phyloP scores from a whole-genome alignment of 92 coral and sea anemone genomes.

The Bergia puertoricense region DNA sequence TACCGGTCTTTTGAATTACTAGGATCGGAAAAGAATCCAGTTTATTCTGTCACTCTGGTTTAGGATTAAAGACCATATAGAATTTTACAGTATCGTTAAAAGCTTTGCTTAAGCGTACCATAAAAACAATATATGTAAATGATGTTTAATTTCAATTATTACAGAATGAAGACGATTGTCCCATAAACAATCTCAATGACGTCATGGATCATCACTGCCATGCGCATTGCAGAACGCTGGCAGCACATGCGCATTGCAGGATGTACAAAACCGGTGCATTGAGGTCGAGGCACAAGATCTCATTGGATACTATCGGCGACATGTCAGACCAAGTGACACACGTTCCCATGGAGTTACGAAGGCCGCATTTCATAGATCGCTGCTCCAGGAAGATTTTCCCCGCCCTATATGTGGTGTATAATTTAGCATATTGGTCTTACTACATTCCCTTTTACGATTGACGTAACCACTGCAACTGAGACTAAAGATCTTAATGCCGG shows the following conservation, averaged over 20 bases:
- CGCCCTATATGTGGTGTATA: constrained; percentile 67
- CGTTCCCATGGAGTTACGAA: constrained; percentile 36
- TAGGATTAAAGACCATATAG: too few relatives aligned
- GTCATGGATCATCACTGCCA: constrained; percentile 62
- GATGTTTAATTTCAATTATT: neutral
- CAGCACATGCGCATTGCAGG: constrained; percentile 35
- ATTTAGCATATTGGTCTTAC: constrained; percentile 84
- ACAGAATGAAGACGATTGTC: constrained; percentile 31
- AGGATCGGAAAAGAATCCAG: too few relatives aligned
- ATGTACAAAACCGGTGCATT: neutral
- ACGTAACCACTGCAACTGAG: neutral
- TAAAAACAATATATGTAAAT: too few relatives aligned
- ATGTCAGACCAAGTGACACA: constrained; percentile 3
- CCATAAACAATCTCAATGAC: constrained; percentile 31
- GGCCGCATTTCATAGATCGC: constrained; percentile 70
- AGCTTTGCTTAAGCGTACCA: too few relatives aligned
- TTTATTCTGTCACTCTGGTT: too few relatives aligned
- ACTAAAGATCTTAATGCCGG: too few relatives aligned
- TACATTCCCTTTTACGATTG: constrained; percentile 55
- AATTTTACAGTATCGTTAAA: too few relatives aligned
- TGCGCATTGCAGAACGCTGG: constrained; percentile 35
- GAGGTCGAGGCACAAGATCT: constrained; percentile 5
- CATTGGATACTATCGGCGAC: constrained; percentile 41
- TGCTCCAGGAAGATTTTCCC: constrained; percentile 82
- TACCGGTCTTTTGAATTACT: too few relatives aligned